Conservation (phyloP, 2,888 invertebrate species). For the Artemia sinica region DNA sequence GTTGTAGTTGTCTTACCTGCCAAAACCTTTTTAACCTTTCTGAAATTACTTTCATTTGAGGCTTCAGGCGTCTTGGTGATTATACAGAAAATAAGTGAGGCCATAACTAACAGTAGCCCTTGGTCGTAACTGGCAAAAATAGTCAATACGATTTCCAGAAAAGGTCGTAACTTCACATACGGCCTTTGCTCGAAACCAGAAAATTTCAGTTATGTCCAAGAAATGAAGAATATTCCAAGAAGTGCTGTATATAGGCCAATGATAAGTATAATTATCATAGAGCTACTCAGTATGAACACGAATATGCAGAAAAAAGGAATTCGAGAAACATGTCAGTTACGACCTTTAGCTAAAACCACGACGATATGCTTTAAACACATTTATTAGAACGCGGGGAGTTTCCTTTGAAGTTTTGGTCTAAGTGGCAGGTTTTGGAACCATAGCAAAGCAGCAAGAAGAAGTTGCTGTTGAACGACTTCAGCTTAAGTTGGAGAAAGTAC, state of each 20-base stretch:
- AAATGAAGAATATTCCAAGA: slow-evolving; percentile 10
- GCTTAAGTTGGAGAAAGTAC: too few relatives aligned
- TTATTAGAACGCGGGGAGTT: too few relatives aligned
- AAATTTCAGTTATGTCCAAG: slow-evolving; percentile 6
- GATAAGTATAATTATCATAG: neutral
- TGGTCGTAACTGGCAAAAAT: slow-evolving; percentile 5
- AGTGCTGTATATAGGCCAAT: slow-evolving; percentile 10
- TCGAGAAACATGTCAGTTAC: neutral
- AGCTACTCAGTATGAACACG: neutral
- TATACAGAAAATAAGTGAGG: neutral
- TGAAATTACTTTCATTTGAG: neutral
- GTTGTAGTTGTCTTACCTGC: slow-evolving; percentile 2
- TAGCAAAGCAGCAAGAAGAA: too few relatives aligned
- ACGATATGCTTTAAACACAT: neutral
- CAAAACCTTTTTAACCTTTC: too few relatives aligned
- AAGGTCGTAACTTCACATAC: slow-evolving; percentile 4
- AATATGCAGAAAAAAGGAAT: neutral
- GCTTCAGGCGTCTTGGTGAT: neutral
- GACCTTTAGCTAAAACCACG: slow-evolving; percentile 10
- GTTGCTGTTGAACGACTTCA: too few relatives aligned
- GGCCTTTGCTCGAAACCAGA: slow-evolving; percentile 8
- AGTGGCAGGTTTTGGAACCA: too few relatives aligned
- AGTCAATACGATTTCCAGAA: neutral
- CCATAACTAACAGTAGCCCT: too few relatives aligned
- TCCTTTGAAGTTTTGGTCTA: too few relatives aligned